phyloP scores from a whole-genome alignment of 2,113 vertebrate species.

The Oryctolagus cuniculus region DNA sequence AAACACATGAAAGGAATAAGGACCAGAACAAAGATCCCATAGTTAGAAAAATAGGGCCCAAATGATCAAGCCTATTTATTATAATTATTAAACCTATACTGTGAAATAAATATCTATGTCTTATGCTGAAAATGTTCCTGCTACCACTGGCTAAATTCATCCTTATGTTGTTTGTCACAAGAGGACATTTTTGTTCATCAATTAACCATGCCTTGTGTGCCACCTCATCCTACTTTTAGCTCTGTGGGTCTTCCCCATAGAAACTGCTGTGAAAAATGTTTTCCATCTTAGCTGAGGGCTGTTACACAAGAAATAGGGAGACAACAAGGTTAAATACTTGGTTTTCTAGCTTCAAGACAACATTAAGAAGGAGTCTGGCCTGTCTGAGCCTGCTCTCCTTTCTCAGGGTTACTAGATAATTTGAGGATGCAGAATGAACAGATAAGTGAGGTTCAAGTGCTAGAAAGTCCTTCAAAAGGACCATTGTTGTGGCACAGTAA shows the following conservation, averaged over 20 bases:
- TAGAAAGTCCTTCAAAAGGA: neutral
- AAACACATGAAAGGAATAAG: neutral
- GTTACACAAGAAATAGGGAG: neutral
- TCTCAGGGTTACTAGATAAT: neutral
- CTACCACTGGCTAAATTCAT: too few relatives aligned
- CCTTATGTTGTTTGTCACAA: neutral
- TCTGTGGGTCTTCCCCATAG: neutral
- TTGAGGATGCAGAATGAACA: neutral
- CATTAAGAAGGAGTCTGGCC: neutral
- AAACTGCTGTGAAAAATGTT: neutral
- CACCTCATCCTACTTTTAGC: neutral
- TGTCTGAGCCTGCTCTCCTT: neutral
- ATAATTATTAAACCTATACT: neutral
- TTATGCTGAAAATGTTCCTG: neutral
- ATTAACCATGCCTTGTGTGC: fast-evolving
- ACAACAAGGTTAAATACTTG: neutral
- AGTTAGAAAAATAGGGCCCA: neutral
- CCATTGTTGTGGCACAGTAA: too few relatives aligned
- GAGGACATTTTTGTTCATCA: neutral
- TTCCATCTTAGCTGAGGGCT: neutral
- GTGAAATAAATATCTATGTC: neutral
- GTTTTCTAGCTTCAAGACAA: neutral
- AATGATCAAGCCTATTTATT: neutral
- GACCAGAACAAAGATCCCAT: neutral
- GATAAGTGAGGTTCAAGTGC: neutral